Conservation (phyloP, 2,113 vertebrate genomes). For the Orientallactaga bullata region DNA sequence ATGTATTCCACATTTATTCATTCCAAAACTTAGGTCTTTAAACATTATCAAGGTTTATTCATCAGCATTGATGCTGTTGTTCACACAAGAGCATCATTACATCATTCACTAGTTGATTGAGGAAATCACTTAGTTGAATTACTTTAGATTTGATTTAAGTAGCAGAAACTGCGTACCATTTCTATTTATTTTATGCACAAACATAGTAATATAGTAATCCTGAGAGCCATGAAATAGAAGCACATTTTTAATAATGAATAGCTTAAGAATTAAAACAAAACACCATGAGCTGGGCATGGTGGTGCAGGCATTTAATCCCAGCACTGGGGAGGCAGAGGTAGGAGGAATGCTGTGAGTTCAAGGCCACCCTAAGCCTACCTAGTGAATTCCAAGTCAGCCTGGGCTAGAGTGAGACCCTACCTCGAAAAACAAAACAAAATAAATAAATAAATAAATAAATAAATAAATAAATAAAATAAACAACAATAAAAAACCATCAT, state of each 20-base stretch:
- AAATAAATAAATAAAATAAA: no score
- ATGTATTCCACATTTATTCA: slow-evolving; percentile 69
- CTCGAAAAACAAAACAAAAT: no score
- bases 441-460: no score
- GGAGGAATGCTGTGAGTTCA: no score
- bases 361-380: no score
- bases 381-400: no score
- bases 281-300: no score
- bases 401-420: no score
- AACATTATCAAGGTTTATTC: slow-evolving; percentile 52
- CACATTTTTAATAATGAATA: slow-evolving; percentile 49
- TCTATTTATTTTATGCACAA: slow-evolving; percentile 69
- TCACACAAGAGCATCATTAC: slow-evolving; percentile 54
- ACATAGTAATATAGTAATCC: slow-evolving; percentile 55
- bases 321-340: no score
- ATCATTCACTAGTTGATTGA: slow-evolving; percentile 60
- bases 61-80: slow-evolving; percentile 53
- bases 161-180: slow-evolving; percentile 45
- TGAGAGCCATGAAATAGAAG: slow-evolving; percentile 36
- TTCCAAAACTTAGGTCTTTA: slow-evolving; percentile 65
- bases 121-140: slow-evolving; percentile 71
- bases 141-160: slow-evolving; percentile 78
- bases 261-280: slow-evolving; percentile 35
- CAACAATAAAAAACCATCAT: no score
- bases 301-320: no score